These are phyloP conservation scores for Reinhardtius hippoglossoides DNA, from an alignment of 2,113 vertebrate genomes.

Conservation along the genomic window DNA sequence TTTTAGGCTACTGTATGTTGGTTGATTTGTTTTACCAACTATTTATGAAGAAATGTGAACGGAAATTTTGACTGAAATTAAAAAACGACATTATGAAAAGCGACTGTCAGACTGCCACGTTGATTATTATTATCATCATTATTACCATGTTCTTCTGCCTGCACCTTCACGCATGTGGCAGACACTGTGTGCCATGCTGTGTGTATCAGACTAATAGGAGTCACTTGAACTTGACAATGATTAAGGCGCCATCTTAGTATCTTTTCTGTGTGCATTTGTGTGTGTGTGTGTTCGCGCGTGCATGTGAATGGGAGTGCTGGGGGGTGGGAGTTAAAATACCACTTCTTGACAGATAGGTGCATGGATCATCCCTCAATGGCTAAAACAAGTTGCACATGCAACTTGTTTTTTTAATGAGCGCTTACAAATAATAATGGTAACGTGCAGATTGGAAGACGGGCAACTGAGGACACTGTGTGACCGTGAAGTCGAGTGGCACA, in stretches of 20 bases:
- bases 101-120: constrained; percentile 68
- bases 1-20: constrained; percentile 84
- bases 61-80: constrained; percentile 85
- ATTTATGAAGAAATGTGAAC: constrained; percentile 86
- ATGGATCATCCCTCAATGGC: constrained; percentile 24
- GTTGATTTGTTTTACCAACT: constrained; percentile 85
- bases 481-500: constrained; percentile 58
- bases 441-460: constrained; percentile 54
- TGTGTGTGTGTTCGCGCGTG: constrained; percentile 14
- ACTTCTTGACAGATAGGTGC: constrained; percentile 4
- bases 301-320: constrained; percentile 35
- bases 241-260: constrained; percentile 82
- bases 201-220: constrained; percentile 63
- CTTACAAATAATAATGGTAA: constrained; percentile 18
- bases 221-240: constrained; percentile 86
- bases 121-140: constrained; percentile 60
- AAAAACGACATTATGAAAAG: constrained; percentile 82
- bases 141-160: constrained; percentile 55
- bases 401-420: neutral
- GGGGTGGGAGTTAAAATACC: constrained; percentile 15
- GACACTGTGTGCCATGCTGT: constrained; percentile 22
- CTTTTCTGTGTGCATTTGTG: constrained; percentile 47
- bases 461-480: constrained; percentile 70
- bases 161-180: constrained; percentile 33
- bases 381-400: constrained; percentile 29